Conservation (phyloP, 2,113 vertebrate species). For the Thinocorus orbignyianus region DNA sequence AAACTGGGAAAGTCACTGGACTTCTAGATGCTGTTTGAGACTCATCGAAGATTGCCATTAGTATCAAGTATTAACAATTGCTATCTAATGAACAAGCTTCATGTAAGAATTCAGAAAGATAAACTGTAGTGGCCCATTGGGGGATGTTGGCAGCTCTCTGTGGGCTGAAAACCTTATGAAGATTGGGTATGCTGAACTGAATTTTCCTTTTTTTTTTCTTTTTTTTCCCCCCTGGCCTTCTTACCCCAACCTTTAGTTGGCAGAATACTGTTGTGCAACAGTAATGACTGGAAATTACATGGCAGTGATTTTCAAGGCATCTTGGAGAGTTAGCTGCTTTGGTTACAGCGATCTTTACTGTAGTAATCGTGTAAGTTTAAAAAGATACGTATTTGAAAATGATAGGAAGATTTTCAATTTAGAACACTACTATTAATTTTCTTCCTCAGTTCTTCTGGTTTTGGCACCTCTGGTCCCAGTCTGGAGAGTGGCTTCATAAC, state of each 20-base stretch:
- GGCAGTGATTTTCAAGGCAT: background rate
- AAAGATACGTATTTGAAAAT: background rate
- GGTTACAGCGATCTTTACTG: background rate
- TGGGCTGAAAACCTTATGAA: background rate
- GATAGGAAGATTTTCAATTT: background rate
- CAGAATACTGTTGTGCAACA: background rate
- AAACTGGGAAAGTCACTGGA: background rate
- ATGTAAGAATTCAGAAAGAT: background rate
- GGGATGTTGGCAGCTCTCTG: background rate
- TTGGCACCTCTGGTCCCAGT: background rate
- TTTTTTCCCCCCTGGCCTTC: background rate
- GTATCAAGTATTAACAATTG: background rate
- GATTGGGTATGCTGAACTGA: background rate
- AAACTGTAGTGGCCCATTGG: background rate
- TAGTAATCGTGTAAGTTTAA: background rate
- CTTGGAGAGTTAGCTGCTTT: background rate
- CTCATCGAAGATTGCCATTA: background rate
- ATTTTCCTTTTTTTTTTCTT: background rate
- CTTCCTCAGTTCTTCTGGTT: background rate
- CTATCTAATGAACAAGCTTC: background rate
- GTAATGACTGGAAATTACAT: background rate
- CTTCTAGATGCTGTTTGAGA: background rate
- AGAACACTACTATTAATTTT: background rate
- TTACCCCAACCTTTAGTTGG: background rate
- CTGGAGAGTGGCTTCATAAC: background rate